Evolutionary conservation across 2,797 vertebrate genomes (phyloP), one percentile per base, ranked within the genome.

Genomic region (Okamejei kenojei): DNA sequence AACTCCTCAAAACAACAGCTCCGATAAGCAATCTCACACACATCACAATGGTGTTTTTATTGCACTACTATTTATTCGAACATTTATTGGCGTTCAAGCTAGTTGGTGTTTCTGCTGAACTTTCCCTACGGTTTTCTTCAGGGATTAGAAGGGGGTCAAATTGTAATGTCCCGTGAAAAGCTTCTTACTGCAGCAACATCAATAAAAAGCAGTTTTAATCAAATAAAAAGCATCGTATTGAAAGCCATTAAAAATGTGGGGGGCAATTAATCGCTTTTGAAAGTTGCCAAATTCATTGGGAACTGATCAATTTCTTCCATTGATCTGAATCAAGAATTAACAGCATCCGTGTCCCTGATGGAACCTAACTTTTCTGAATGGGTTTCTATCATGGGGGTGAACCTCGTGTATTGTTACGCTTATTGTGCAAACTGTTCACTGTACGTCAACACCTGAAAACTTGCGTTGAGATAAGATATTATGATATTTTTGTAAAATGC

Each of bases 21-120:
- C 1, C 6, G 7, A 29, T 26, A n/a, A 54, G 90, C 68, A 10
- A 58, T 11, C 6, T 92, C 23, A 73, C 7, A 45, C 76, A 92
- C 54, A 54, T 76, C 71, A 92, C 9, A 32, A 32, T 17, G 26
- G 38, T 63, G 68, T 73, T 74, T 92, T 73, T 74, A 92, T 92
- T 92, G 90, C 71, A 92, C 10, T 9, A 10, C n/a, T 38, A 76
- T 92, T 92, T 92, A 74, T 92, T 92, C 19, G 29, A 88, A 68
- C 71, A 0, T 74, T 74, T 74, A n/a, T 92, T 29, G 21, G 38
- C 26, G 38, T 92, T 26, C 74, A 92, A 26, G 4, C 71, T 92
- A 29, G 68, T 38, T 76, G 7, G 38, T 76, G 23, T 29, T 91
- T 88, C 21, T 54, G 90, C 11, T 92, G 21, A 74, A 21, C 45